Evolutionary conservation across 2,888 invertebrate species (phyloP).

Genomic region (Diarsia rubi): DNA sequence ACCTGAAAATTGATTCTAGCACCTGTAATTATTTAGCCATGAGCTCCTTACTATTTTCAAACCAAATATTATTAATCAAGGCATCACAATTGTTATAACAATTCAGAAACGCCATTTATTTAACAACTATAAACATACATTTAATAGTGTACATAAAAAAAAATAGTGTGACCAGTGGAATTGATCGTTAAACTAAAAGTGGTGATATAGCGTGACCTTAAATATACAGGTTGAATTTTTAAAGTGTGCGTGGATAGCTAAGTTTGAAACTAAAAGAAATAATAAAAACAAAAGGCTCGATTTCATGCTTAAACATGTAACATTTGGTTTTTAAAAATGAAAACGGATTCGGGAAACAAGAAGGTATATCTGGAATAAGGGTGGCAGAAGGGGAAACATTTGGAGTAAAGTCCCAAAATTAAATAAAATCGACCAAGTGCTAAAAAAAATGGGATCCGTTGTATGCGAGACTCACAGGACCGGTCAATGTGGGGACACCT

Average conservation of each 20-base stretch:
- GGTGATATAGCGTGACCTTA: conserved; percentile 19
- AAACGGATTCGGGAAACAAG: neutral
- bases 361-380: too few species aligned
- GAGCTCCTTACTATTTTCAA: too few species aligned
- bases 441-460: too few species aligned
- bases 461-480: too few species aligned
- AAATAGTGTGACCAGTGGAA: conserved; percentile 37
- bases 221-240: neutral
- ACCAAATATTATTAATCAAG: neutral
- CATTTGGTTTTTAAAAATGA: neutral
- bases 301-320: neutral
- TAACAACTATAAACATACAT: neutral
- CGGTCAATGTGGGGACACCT: too few species aligned
- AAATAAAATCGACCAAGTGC: too few species aligned
- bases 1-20: too few species aligned
- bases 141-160: conserved; percentile 35
- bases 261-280: neutral
- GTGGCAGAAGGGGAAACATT: too few species aligned
- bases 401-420: too few species aligned
- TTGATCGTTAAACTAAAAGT: conserved; percentile 35
- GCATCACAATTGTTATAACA: neutral
- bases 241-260: neutral
- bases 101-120: conserved; percentile 21
- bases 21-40: too few species aligned
- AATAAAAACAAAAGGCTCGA: neutral